Base-by-base conservation (phyloP, 1,140 invertebrate species). In the Luehdorfia chinensis region DNA sequence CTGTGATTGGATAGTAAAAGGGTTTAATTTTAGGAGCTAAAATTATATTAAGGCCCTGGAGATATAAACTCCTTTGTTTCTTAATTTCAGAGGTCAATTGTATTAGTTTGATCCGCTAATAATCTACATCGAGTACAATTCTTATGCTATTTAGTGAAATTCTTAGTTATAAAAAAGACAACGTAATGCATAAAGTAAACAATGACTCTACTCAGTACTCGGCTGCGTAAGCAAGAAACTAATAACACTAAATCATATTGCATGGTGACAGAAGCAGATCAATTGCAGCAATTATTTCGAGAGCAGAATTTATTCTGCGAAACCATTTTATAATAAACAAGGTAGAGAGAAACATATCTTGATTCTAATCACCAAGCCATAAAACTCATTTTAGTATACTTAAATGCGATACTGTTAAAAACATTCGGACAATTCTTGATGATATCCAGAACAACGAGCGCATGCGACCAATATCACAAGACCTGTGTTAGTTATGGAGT, bases 361-460 rank as follows among this genome's bases (percentile, higher is more conserved):
- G 14, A 16, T 23, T 27, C 34, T 36, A 50, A 53, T 28, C 3
- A 6, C n/a, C 1, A 28, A 0, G 25, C 5, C 2, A 54, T 57
- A 64, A 47, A 39, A 41, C 45, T 32, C 28, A 59, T 23, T 57
- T 59, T 59, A 2, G 34, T 15, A n/a, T 9, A 30, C n/a, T 19
- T 25, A 32, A 28, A 32, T 8, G 32, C 15, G 34, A 16, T 21
- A 19, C 14, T 37, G 18, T 16, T 47, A 43, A 55, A 55, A 31
- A 30, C 49, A 41, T 36, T 16, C 46, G 48, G 54, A 64, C 51
- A 50, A 50, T 30, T 47, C 55, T 55, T 50, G 64, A 56, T 65
- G 65, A 62, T 66, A 55, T 54, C 58, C 58, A 36, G 55, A 66
- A 63, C 55, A 62, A 59, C 56, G 55, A 52, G 49, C 50, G 55